Percentiles rank a stretch among this genome's conserved stretches.
These are phyloP conservation scores for Macquaria australasica DNA, from an alignment of 2,113 vertebrate species.

Conservation along the genomic window DNA sequence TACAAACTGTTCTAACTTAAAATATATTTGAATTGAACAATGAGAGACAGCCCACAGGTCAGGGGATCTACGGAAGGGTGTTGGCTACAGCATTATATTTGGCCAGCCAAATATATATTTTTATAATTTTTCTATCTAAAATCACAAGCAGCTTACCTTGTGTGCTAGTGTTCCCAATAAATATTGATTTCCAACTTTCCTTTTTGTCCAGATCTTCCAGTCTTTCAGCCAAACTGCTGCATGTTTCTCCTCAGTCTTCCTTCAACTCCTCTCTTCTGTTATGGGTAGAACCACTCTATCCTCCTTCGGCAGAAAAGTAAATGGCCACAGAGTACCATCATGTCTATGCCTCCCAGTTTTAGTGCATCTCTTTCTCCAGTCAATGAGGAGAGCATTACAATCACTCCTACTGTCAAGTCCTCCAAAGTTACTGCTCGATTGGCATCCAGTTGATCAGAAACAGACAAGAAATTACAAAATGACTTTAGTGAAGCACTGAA, in stretches of 20 bases:
- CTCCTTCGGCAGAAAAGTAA: slow-evolving; percentile 62
- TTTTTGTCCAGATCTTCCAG: slow-evolving; percentile 30
- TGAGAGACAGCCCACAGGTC: background rate
- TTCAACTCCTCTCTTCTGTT: slow-evolving; percentile 43
- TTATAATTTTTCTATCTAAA: background rate
- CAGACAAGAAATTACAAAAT: slow-evolving; percentile 39
- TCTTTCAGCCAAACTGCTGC: slow-evolving; percentile 67
- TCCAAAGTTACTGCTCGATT: slow-evolving; percentile 21
- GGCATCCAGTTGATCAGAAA: slow-evolving; percentile 46
- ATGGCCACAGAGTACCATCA: slow-evolving; percentile 55
- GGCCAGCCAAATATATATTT: no score
- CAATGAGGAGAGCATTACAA: slow-evolving; percentile 45
- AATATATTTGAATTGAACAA: background rate
- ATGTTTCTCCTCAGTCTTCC: slow-evolving; percentile 55
- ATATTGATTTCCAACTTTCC: slow-evolving; percentile 37
- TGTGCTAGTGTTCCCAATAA: slow-evolving; percentile 6
- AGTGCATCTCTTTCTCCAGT: slow-evolving; percentile 41
- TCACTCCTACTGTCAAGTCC: slow-evolving; percentile 13
- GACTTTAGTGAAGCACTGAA: slow-evolving; percentile 12
- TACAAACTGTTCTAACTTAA: background rate
- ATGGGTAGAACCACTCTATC: slow-evolving; percentile 70
- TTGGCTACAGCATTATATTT: background rate
- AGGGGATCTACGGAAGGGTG: background rate
- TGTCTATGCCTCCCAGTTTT: slow-evolving; percentile 47
- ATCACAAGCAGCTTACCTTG: slow-evolving; percentile 64